phyloP scores from a whole-genome alignment of 2,888 invertebrate genomes.

The Parnassius orleans region DNA sequence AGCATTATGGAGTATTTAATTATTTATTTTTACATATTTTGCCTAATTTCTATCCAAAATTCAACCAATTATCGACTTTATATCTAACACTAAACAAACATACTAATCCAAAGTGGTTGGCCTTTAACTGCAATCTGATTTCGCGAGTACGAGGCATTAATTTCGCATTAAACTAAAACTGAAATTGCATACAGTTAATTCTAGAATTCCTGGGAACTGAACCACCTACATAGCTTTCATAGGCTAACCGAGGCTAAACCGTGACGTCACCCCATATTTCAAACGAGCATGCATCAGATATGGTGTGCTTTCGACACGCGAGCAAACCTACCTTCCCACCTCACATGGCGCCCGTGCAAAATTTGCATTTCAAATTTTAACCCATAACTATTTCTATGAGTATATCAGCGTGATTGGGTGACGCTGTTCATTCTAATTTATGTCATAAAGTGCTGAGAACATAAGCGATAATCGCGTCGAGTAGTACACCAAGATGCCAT shows the following conservation, averaged over 20 bases:
- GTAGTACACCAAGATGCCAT: conserved; percentile 12
- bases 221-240: conserved; percentile 30
- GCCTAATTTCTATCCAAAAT: too few species aligned
- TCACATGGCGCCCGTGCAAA: conserved; percentile 32
- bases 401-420: conserved; percentile 13
- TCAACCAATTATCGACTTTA: too few species aligned
- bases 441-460: background rate
- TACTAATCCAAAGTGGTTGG: too few species aligned
- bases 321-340: conserved; percentile 35
- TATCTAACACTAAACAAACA: too few species aligned
- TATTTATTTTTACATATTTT: too few species aligned
- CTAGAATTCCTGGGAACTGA: conserved; percentile 29
- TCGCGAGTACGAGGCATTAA: background rate
- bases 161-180: conserved; percentile 2
- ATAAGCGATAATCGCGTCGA: conserved; percentile 7
- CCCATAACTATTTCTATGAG: conserved; percentile 34
- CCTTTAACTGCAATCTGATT: too few species aligned
- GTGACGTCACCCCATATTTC: conserved; percentile 47
- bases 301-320: conserved; percentile 39
- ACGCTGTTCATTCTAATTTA: background rate
- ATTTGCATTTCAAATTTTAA: conserved; percentile 48
- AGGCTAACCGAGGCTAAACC: conserved; percentile 35
- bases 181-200: conserved; percentile 10
- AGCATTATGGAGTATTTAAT: too few species aligned
- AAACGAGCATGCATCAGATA: conserved; percentile 59